Evolutionary conservation across 2,797 vertebrate species (phyloP).

Genomic region (Tiaroga cobitis): DNA sequence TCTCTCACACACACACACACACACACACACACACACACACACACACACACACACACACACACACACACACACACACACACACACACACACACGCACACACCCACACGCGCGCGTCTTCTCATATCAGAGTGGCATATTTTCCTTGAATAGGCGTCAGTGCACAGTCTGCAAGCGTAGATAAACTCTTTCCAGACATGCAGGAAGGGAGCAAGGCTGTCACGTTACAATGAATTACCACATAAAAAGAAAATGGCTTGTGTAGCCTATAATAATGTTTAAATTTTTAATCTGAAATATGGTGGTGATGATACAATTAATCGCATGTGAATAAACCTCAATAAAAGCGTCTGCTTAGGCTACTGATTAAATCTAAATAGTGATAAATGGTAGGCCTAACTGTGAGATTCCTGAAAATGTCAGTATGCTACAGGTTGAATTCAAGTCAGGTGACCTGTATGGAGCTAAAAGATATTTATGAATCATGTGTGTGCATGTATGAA

Average conservation of each 20-base stretch:
- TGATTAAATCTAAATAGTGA: neutral
- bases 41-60: slow-evolving; percentile 21
- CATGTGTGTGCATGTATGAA: too few relatives aligned
- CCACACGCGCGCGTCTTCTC: neutral
- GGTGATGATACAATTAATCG: neutral
- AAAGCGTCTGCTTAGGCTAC: neutral
- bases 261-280: neutral
- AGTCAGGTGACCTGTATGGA: too few relatives aligned
- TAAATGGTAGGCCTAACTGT: neutral
- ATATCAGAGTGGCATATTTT: slow-evolving; percentile 48
- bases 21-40: neutral
- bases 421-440: neutral
- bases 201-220: slow-evolving; percentile 25
- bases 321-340: neutral
- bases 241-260: neutral
- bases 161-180: slow-evolving; percentile 60
- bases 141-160: slow-evolving; percentile 38
- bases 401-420: neutral
- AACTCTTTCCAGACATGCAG: slow-evolving; percentile 31
- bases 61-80: neutral
- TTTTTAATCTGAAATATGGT: neutral
- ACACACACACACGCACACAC: too few relatives aligned
- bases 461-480: too few relatives aligned
- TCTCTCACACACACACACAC: neutral
- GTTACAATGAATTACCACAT: slow-evolving; percentile 13